phyloP scores from a whole-genome alignment of 2,888 invertebrate genomes.

The Byasa hedistus region DNA sequence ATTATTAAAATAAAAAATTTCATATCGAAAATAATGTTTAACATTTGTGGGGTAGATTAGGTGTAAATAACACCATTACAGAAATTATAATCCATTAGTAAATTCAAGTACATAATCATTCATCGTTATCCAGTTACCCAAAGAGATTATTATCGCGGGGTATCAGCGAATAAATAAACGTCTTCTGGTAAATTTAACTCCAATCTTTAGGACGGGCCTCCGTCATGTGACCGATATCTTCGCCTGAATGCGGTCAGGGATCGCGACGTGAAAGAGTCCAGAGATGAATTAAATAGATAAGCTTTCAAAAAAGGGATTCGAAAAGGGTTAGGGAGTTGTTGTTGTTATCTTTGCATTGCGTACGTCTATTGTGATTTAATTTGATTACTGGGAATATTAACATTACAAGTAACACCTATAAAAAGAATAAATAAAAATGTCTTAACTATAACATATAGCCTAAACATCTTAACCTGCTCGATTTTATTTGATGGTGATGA shows the following conservation, averaged over 20 bases:
- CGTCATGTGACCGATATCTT: slow-evolving; percentile 75
- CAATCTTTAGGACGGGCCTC: slow-evolving; percentile 64
- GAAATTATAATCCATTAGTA: slow-evolving; percentile 37
- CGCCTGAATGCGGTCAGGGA: slow-evolving; percentile 70
- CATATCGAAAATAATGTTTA: too few relatives aligned
- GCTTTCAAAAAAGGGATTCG: slow-evolving; percentile 62
- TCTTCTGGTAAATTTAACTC: slow-evolving; percentile 79
- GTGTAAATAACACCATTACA: slow-evolving; percentile 1
- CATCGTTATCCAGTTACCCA: slow-evolving; percentile 55
- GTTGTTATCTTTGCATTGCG: slow-evolving; percentile 37
- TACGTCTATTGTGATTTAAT: slow-evolving; percentile 1
- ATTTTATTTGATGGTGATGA: too few relatives aligned
- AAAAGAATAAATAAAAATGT: too few relatives aligned
- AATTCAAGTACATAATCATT: slow-evolving; percentile 43
- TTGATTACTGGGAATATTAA: too few relatives aligned
- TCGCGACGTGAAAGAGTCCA: slow-evolving; percentile 71
- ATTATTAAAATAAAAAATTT: too few relatives aligned
- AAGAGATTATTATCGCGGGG: slow-evolving; percentile 62
- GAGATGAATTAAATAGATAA: slow-evolving; percentile 78
- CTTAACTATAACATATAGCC: too few relatives aligned
- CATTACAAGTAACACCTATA: too few relatives aligned
- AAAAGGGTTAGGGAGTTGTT: slow-evolving; percentile 51
- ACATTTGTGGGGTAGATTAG: too few relatives aligned
- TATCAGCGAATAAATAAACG: slow-evolving; percentile 74
- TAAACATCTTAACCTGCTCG: too few relatives aligned